Evolutionary conservation across 2,888 invertebrate genomes (phyloP), one percentile per base, ranked within the genome.

Genomic region (Cosmorhoe ocellata): DNA sequence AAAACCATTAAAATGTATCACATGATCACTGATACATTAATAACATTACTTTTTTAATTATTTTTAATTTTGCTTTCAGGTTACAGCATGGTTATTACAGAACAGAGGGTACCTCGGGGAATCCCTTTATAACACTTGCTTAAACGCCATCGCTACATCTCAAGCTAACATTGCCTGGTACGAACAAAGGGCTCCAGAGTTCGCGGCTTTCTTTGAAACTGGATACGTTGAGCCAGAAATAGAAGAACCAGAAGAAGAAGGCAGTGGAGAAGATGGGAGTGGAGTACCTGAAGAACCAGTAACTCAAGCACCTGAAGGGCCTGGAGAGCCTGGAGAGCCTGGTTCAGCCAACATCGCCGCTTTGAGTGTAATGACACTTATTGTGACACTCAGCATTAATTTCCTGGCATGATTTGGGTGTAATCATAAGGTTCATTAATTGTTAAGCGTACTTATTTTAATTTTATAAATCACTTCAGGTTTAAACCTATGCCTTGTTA

Each of bases 151-250:
- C 0, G 54, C 55, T 0, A 56, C 69, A 1, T 64, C 83, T 1
- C 72, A 79, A 31, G 11, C 26, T 1, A 85, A 84, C 54, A 63
- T 84, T 0, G 54, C 27, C 0, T 89, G 87, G 83, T 78, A 81
- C 5, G 30, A 36, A 1, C 18, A 47, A 1, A 77, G 86, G 22
- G 50, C 71, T 1, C 11, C 52, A 0, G 90, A 90, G 47, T 71
- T 88, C 27, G 58, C 57, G 0, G 31, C 36, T 0, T 90, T 71
- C 64, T 82, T 88, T 26, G 80, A 84, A 2, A 67, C 53, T 33
- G 88, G 89, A 27, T 90, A 79, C 44, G 66, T 71, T 0, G 81
- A 83, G 9, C 73, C 71, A 0, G 58, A 10, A 14, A 42, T 42
- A 14, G 41, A 32, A 24, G n/a, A 22, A 24, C 7, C 18, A 3